A percentile compares a stretch with the other conserved stretches of the same genome.
These are phyloP conservation scores for Orthonevra nobilis DNA, from an alignment of 2,888 invertebrate species.

Conservation along the genomic window DNA sequence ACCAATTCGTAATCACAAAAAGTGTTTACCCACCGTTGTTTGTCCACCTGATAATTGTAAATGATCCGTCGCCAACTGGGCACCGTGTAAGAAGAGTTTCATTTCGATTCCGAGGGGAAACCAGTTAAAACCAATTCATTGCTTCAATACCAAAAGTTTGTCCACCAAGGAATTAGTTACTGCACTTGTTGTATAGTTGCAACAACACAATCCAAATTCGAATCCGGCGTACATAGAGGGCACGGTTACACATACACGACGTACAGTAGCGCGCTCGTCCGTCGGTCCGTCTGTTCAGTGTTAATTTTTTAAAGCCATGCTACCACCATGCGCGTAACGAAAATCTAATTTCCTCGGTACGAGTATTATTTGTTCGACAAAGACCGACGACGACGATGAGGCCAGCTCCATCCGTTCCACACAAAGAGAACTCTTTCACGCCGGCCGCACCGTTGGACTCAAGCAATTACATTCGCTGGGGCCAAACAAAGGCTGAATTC, in stretches of 20 bases:
- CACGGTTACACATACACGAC: constrained; percentile 4
- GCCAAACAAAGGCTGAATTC: constrained; percentile 37
- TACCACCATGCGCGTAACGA: constrained; percentile 67
- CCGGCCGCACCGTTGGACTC: constrained; percentile 42
- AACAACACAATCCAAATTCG: too few species aligned
- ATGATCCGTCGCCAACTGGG: constrained; percentile 54
- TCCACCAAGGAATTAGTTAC: constrained; percentile 68
- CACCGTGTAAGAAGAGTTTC: constrained; percentile 20
- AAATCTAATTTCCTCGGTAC: constrained; percentile 53
- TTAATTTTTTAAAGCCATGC: constrained; percentile 68
- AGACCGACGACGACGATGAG: constrained; percentile 32
- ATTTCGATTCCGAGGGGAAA: not conserved
- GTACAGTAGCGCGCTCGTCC: constrained; percentile 45
- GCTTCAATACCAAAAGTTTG: constrained; percentile 60
- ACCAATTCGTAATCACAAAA: too few species aligned
- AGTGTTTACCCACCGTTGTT: constrained; percentile 57
- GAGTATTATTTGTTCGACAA: constrained; percentile 24
- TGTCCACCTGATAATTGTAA: constrained; percentile 69
- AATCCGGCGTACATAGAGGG: constrained; percentile 41
- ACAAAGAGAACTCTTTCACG: constrained; percentile 69
- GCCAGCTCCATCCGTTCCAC: constrained; percentile 45
- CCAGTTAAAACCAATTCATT: constrained; percentile 17
- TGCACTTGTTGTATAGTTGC: constrained; percentile 60
- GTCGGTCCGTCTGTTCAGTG: constrained; percentile 33
- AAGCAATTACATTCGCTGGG: constrained; percentile 52